A percentile compares a stretch with the other conserved stretches of the same genome.
These are phyloP conservation scores for Ctenopoma multispine DNA, from an alignment of 2,797 vertebrate species.

Conservation along the genomic window DNA sequence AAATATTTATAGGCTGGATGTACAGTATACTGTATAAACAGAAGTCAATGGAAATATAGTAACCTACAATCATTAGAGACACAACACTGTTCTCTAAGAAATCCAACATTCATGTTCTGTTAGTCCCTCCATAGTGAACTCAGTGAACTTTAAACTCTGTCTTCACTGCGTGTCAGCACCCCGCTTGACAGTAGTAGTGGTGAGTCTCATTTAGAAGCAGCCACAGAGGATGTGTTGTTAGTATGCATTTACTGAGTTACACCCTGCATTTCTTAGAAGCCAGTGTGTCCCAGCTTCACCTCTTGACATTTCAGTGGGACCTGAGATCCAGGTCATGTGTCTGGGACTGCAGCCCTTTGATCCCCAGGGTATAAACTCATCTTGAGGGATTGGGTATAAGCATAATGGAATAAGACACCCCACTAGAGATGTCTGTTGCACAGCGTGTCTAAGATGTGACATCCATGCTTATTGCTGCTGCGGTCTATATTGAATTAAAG, in stretches of 20 bases:
- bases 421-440: slow-evolving; percentile 53
- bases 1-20: slow-evolving; percentile 60
- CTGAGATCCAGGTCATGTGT: slow-evolving; percentile 76
- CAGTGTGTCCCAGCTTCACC: slow-evolving; percentile 71
- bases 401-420: slow-evolving; percentile 79
- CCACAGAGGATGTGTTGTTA: slow-evolving; percentile 72
- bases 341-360: slow-evolving; percentile 75
- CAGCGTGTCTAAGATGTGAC: slow-evolving; percentile 50
- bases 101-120: slow-evolving; percentile 34
- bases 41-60: slow-evolving; percentile 35
- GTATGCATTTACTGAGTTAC: slow-evolving; percentile 71
- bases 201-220: slow-evolving; percentile 59
- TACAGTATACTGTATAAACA: slow-evolving; percentile 36
- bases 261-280: slow-evolving; percentile 46
- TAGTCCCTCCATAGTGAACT: slow-evolving; percentile 46
- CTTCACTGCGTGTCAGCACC: slow-evolving; percentile 8
- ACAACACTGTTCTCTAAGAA: slow-evolving; percentile 22
- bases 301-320: slow-evolving; percentile 81
- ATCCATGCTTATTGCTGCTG: slow-evolving; percentile 57
- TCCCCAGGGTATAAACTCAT: slow-evolving; percentile 70
- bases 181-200: slow-evolving; percentile 19
- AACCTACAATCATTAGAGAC: slow-evolving; percentile 29
- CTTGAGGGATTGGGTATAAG: slow-evolving; percentile 69
- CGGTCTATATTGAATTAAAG: slow-evolving; percentile 65
- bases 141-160: slow-evolving; percentile 56